phyloP scores from a whole-genome alignment of 2,797 vertebrate genomes.

The Eulemur albifrons region DNA sequence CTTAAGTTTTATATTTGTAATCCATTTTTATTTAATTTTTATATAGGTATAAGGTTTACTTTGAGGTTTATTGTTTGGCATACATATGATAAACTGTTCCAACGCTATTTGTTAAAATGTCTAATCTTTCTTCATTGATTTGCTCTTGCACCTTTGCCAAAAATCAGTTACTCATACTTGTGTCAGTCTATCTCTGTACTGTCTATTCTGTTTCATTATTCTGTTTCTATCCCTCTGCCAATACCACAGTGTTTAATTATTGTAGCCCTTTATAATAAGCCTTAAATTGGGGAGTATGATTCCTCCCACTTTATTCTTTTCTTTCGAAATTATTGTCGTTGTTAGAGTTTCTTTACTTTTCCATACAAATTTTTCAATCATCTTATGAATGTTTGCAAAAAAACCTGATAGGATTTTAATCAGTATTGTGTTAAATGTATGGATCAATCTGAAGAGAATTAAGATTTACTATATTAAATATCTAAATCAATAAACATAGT shows the following conservation, averaged over 20 bases:
- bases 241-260: not conserved
- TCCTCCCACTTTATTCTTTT: not conserved
- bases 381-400: not conserved
- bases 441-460: not conserved
- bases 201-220: not conserved
- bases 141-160: not conserved
- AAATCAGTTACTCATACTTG: not conserved
- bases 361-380: not conserved
- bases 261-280: not conserved
- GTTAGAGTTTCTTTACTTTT: not conserved
- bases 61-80: not conserved
- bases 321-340: not conserved
- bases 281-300: not conserved
- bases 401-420: not conserved
- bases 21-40: not conserved
- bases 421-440: not conserved
- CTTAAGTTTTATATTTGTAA: not conserved
- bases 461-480: not conserved
- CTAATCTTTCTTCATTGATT: not conserved
- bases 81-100: not conserved
- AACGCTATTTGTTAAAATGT: not conserved
- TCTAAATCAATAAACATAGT: not conserved
- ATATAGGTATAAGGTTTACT: not conserved
- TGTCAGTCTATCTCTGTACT: not conserved
- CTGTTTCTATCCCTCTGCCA: not conserved